These are phyloP conservation scores for Amblyopsis hoosieri DNA, from an alignment of 2,797 vertebrate species.

Conservation along the genomic window DNA sequence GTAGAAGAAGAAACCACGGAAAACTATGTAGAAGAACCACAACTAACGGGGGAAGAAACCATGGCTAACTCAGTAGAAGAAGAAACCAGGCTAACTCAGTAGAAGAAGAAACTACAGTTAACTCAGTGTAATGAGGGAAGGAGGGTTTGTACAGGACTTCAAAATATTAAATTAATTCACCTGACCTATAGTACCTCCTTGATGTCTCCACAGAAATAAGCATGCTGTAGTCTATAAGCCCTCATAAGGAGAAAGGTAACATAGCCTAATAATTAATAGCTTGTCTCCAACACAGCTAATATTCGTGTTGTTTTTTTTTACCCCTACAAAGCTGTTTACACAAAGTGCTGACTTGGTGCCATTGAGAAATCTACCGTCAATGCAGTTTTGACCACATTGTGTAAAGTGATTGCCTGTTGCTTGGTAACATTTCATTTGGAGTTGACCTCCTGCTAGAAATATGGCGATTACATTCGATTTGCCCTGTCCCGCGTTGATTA, in stretches of 20 bases:
- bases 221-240: neutral
- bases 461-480: constrained; percentile 86
- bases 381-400: constrained; percentile 80
- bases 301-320: constrained; percentile 61
- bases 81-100: too few relatives aligned
- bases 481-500: constrained; percentile 82
- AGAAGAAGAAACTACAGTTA: too few relatives aligned
- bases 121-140: too few relatives aligned
- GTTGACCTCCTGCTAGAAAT: constrained; percentile 83
- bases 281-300: constrained; percentile 45
- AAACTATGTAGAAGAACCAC: too few relatives aligned
- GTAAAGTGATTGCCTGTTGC: constrained; percentile 85
- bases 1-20: too few relatives aligned
- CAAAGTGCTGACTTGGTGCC: constrained; percentile 84
- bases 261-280: constrained; percentile 39
- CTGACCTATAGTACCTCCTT: too few relatives aligned
- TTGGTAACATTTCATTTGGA: constrained; percentile 88
- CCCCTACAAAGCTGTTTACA: constrained; percentile 65
- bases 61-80: too few relatives aligned
- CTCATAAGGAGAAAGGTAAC: constrained; percentile 53
- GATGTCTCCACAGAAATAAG: neutral
- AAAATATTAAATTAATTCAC: too few relatives aligned
- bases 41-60: too few relatives aligned
- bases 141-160: too few relatives aligned
- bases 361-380: constrained; percentile 79